These are phyloP conservation scores for Stigmatopora nigra DNA, from an alignment of 2,113 vertebrate species.

Conservation along the genomic window DNA sequence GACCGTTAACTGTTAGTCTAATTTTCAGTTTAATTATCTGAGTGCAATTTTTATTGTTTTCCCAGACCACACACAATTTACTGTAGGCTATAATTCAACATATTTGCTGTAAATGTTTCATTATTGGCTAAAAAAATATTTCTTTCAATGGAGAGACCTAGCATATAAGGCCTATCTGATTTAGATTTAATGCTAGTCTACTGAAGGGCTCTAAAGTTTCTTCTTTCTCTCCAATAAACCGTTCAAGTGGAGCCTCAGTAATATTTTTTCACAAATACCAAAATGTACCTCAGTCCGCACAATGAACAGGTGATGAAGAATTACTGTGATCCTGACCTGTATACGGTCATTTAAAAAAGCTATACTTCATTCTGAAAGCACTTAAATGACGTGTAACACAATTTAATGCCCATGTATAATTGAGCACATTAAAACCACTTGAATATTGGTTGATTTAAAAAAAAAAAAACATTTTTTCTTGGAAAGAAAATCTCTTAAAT, in stretches of 20 bases:
- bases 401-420: not conserved
- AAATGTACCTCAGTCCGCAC: not conserved
- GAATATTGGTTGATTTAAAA: not conserved
- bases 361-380: not conserved
- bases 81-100: conserved; percentile 7
- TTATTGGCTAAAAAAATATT: conserved; percentile 12
- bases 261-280: conserved; percentile 3
- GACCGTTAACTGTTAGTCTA: not conserved
- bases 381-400: not conserved
- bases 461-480: not conserved
- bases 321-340: not conserved
- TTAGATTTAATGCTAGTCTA: conserved; percentile 8
- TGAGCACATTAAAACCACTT: not conserved
- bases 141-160: conserved; percentile 20
- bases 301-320: not conserved
- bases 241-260: conserved; percentile 30
- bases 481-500: not conserved
- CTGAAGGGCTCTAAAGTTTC: conserved; percentile 14
- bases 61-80: not conserved
- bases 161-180: conserved; percentile 21
- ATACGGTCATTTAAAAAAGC: not conserved
- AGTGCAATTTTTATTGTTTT: not conserved
- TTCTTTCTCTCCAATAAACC: conserved; percentile 23
- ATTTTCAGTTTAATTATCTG: not conserved
- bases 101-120: conserved; percentile 11